These are phyloP conservation scores for Drosophila hydei DNA, from an alignment of 1,140 invertebrate species.

Conservation along the genomic window DNA sequence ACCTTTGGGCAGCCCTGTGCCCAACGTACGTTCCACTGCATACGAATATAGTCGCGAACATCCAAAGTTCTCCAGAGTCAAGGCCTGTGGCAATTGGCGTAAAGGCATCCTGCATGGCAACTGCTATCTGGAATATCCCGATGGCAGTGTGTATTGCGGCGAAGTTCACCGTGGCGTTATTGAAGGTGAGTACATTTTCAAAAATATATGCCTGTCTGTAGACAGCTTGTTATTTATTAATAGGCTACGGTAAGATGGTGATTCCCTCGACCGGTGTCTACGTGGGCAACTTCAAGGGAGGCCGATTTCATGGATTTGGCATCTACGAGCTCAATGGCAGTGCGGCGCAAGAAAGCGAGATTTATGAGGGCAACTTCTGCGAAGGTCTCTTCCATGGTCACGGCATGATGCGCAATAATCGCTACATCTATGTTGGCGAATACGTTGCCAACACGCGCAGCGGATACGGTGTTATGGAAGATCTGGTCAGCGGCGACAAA, in stretches of 20 bases:
- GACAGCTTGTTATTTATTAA: background rate
- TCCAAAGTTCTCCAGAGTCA: conserved; percentile 90
- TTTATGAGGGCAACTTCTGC: conserved; percentile 94
- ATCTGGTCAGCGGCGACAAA: conserved; percentile 93
- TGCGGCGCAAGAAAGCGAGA: conserved; percentile 88
- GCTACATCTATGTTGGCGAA: conserved; percentile 94
- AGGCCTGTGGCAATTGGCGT: conserved; percentile 90
- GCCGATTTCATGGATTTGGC: conserved; percentile 92
- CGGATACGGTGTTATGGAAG: conserved; percentile 95
- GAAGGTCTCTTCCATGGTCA: conserved; percentile 93
- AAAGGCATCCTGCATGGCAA: conserved; percentile 92
- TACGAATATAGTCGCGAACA: conserved; percentile 90
- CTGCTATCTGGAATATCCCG: conserved; percentile 92
- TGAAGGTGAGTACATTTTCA: conserved; percentile 85
- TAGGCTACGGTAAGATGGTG: conserved; percentile 81
- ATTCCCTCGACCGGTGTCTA: conserved; percentile 86
- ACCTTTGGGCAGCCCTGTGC: conserved; percentile 86
- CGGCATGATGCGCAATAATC: conserved; percentile 91
- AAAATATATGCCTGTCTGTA: background rate
- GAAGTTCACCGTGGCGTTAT: conserved; percentile 90
- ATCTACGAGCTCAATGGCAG: conserved; percentile 88
- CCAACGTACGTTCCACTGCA: conserved; percentile 88
- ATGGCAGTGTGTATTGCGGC: conserved; percentile 91
- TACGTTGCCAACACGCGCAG: conserved; percentile 90
- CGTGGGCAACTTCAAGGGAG: conserved; percentile 94